These are phyloP conservation scores for Drepana falcataria DNA, from an alignment of 2,888 invertebrate species.

Conservation along the genomic window DNA sequence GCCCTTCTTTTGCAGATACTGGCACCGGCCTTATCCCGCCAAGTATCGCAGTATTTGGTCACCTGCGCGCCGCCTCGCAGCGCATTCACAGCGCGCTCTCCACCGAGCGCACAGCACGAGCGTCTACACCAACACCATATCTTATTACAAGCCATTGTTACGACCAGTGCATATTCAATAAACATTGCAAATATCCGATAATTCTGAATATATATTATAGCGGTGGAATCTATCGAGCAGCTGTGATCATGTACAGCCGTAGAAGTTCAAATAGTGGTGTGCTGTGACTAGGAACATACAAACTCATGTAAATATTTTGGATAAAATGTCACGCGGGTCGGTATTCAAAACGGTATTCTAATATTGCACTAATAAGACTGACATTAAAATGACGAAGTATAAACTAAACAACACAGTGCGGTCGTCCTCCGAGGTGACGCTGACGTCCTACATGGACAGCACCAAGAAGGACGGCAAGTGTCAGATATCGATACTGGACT, in stretches of 20 bases:
- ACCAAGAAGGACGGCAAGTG: constrained; percentile 36
- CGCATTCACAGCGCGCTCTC: constrained; percentile 16
- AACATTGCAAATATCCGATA: background rate
- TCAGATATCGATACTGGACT: constrained; percentile 41
- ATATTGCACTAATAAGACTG: constrained; percentile 12
- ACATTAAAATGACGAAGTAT: constrained; percentile 73
- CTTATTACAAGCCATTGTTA: background rate
- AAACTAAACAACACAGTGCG: constrained; percentile 68
- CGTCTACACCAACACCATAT: constrained; percentile 1
- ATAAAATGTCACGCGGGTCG: constrained; percentile 62
- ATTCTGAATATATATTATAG: too few relatives aligned
- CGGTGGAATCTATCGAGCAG: background rate
- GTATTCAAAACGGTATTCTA: constrained; percentile 57
- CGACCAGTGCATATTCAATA: background rate
- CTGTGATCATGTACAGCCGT: constrained; percentile 20
- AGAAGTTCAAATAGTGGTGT: constrained; percentile 18
- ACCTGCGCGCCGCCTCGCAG: constrained; percentile 7
- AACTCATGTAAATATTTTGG: constrained; percentile 22
- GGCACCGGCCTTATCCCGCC: constrained; percentile 4
- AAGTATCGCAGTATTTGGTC: constrained; percentile 19
- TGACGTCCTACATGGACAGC: constrained; percentile 65
- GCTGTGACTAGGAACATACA: constrained; percentile 27
- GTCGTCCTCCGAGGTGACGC: constrained; percentile 60
- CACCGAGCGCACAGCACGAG: constrained; percentile 6
- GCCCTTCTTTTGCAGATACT: constrained; percentile 10